Evolutionary conservation across 2,888 invertebrate genomes (phyloP).

Genomic region (Tipula vernalis): DNA sequence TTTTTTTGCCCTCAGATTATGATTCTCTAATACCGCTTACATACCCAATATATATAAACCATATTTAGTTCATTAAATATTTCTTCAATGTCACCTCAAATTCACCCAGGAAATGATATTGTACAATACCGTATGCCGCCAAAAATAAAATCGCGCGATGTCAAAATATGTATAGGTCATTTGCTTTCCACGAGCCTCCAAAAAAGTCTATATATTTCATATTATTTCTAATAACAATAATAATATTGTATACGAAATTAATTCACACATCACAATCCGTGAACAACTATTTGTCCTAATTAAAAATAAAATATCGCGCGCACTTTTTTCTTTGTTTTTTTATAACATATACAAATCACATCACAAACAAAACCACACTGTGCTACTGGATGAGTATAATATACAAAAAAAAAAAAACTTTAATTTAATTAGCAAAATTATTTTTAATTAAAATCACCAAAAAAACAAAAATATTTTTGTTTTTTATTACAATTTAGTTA

Average conservation of each 20-base stretch:
- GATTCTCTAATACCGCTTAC: too few relatives aligned
- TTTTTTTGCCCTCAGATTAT: too few relatives aligned
- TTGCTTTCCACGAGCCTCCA: not conserved
- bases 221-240: not conserved
- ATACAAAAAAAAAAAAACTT: not conserved
- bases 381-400: not conserved
- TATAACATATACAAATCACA: not conserved
- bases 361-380: not conserved
- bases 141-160: not conserved
- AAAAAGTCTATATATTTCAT: not conserved
- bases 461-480: not conserved
- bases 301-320: not conserved
- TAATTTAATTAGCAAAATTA: slow-evolving; percentile 4
- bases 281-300: too few relatives aligned
- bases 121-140: not conserved
- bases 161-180: not conserved
- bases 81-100: too few relatives aligned
- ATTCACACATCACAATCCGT: not conserved
- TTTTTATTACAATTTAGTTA: not conserved
- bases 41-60: too few relatives aligned
- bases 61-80: too few relatives aligned
- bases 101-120: not conserved
- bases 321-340: not conserved
- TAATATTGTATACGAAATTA: not conserved
- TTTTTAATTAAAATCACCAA: not conserved